phyloP scores from a whole-genome alignment of 2,888 invertebrate species.

The Galerucella pusilla region DNA sequence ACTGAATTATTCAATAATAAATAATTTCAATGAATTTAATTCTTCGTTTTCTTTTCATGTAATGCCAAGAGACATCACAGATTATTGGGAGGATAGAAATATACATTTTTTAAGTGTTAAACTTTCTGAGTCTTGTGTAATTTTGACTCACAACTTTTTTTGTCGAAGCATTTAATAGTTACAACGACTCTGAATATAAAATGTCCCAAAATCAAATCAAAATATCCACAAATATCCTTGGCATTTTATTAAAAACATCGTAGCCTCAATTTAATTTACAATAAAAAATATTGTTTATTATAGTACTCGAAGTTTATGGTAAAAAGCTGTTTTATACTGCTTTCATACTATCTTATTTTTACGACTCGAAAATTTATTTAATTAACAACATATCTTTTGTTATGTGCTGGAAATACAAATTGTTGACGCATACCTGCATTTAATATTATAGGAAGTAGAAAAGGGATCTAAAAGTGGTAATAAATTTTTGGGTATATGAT shows the following conservation, averaged over 20 bases:
- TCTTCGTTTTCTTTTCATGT: too few relatives aligned
- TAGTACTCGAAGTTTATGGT: conserved; percentile 46
- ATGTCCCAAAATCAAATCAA: neutral
- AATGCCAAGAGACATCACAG: too few relatives aligned
- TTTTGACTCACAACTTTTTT: too few relatives aligned
- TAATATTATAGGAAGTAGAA: conserved; percentile 12
- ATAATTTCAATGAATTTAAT: too few relatives aligned
- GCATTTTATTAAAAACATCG: conserved; percentile 47
- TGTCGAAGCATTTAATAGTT: too few relatives aligned
- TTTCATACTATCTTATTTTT: conserved; percentile 45
- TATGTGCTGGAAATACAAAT: conserved; percentile 39
- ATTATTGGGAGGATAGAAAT: too few relatives aligned
- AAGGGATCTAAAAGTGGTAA: conserved; percentile 6
- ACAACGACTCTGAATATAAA: neutral
- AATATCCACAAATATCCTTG: conserved; percentile 31
- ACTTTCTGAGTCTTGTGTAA: too few relatives aligned
- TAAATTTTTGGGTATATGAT: conserved; percentile 7
- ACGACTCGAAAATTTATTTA: conserved; percentile 46
- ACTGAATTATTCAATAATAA: too few relatives aligned
- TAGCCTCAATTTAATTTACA: conserved; percentile 63
- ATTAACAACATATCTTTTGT: conserved; percentile 48
- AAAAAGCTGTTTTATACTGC: conserved; percentile 45
- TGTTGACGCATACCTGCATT: conserved; percentile 16
- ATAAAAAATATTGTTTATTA: conserved; percentile 54
- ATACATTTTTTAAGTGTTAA: too few relatives aligned